Percentiles rank a stretch among this genome's conserved stretches.
Conservation (phyloP, 2,888 invertebrate species). For the Lacanobia oleracea region DNA sequence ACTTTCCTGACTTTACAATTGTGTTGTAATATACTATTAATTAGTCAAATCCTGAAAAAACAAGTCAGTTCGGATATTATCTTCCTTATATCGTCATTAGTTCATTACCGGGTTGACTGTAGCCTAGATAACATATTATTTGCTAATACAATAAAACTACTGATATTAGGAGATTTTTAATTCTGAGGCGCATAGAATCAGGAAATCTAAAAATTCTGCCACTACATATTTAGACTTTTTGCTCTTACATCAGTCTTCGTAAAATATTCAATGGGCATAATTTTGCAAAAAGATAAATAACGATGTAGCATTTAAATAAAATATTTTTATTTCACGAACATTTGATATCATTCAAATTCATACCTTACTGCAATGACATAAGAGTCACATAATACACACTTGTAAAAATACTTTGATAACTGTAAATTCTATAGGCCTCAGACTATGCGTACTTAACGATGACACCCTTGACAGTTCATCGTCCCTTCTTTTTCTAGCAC, state of each 20-base stretch:
- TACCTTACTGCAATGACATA: slow-evolving; percentile 9
- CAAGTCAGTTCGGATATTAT: slow-evolving; percentile 25
- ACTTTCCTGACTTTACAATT: not conserved
- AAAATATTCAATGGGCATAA: not conserved
- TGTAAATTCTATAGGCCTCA: slow-evolving; percentile 17
- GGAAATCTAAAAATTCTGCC: not conserved
- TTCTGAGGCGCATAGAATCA: slow-evolving; percentile 17
- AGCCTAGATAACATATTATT: slow-evolving; percentile 19
- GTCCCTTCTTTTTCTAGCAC: not conserved
- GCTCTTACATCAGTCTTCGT: not conserved
- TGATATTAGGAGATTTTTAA: not conserved
- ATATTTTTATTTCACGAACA: not conserved
- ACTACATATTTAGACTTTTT: not conserved
- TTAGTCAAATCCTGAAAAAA: slow-evolving; percentile 23
- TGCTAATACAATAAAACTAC: slow-evolving; percentile 1
- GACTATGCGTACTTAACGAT: slow-evolving; percentile 3
- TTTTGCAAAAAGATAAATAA: not conserved
- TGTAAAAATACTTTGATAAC: not conserved
- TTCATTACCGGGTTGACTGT: not conserved
- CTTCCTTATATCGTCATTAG: not conserved
- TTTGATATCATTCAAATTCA: not conserved
- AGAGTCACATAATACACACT: not conserved
- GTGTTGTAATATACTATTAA: slow-evolving; percentile 16
- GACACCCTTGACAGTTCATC: not conserved
- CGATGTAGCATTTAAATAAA: not conserved